Evolutionary conservation across 2,797 vertebrate species (phyloP).

Genomic region (Sardinella longiceps): DNA sequence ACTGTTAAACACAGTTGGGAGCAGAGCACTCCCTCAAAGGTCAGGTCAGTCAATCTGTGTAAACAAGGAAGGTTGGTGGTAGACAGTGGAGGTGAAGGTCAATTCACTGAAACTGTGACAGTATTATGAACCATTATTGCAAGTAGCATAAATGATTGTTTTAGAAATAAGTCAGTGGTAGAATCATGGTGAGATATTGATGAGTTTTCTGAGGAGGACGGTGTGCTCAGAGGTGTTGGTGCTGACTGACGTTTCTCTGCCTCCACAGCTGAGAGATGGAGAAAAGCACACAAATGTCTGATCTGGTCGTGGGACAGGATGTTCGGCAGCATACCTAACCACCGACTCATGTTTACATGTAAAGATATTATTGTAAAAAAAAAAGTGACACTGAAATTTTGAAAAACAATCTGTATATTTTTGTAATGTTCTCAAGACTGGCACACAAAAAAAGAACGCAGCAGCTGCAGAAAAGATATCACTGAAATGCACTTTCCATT

Average conservation of each 20-base stretch:
- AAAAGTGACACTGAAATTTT: neutral
- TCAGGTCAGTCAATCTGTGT: neutral
- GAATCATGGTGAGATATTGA: neutral
- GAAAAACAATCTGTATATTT: conserved; percentile 58
- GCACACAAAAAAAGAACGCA: neutral
- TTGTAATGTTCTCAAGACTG: conserved; percentile 39
- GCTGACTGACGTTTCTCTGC: conserved; percentile 49
- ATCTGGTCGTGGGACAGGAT: conserved; percentile 62
- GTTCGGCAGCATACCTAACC: conserved; percentile 7
- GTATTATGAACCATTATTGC: neutral
- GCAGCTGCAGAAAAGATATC: conserved; percentile 27
- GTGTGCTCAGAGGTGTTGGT: neutral
- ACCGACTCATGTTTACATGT: conserved; percentile 69
- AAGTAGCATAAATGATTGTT: neutral
- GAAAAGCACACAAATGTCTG: conserved; percentile 74
- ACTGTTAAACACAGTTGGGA: neutral
- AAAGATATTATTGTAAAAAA: conserved; percentile 42
- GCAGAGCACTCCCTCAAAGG: neutral
- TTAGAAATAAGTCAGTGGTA: neutral
- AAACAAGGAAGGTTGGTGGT: neutral
- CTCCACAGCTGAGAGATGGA: conserved; percentile 76
- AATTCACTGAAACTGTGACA: neutral
- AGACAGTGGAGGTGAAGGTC: neutral
- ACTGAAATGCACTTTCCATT: conserved; percentile 71
- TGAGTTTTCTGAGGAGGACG: neutral